Conservation (phyloP, 2,113 vertebrate species). For the Glaucidium brasilianum region DNA sequence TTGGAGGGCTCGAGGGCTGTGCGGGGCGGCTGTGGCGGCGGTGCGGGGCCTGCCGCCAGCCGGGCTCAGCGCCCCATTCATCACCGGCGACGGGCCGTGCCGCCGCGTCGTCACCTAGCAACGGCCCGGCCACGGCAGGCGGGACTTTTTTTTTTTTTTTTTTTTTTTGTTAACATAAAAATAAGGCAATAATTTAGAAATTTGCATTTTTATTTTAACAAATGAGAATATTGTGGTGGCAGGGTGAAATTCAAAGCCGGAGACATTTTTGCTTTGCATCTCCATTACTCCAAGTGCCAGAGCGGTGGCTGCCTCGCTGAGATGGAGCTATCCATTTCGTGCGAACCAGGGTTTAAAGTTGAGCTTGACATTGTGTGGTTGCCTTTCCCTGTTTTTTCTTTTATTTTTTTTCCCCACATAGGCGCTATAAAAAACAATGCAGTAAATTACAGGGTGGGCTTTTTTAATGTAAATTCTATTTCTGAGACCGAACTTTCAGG, state of each 20-base stretch:
- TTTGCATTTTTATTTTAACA: slow-evolving; percentile 88
- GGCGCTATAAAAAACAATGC: not conserved
- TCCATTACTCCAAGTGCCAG: slow-evolving; percentile 64
- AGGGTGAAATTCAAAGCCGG: slow-evolving; percentile 75
- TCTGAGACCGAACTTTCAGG: slow-evolving; percentile 52
- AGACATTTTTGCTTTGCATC: slow-evolving; percentile 77
- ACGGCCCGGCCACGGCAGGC: slow-evolving; percentile 84
- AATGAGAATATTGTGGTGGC: slow-evolving; percentile 77
- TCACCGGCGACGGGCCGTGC: slow-evolving; percentile 93
- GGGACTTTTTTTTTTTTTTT: not conserved
- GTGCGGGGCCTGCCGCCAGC: slow-evolving; percentile 88
- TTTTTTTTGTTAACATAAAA: slow-evolving; percentile 72
- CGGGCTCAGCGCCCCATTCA: slow-evolving; percentile 91
- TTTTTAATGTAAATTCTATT: not conserved
- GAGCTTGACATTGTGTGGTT: slow-evolving; percentile 29
- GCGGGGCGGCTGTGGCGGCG: accelerated
- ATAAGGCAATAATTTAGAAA: slow-evolving; percentile 81
- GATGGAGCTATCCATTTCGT: slow-evolving; percentile 60
- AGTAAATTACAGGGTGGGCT: not conserved
- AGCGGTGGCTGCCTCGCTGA: slow-evolving; percentile 76
- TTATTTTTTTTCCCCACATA: not conserved
- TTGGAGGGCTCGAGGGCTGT: not conserved
- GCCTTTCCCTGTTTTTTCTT: slow-evolving; percentile 4
- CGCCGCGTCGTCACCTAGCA: slow-evolving; percentile 95
- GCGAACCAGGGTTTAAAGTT: slow-evolving; percentile 67